These are phyloP conservation scores for Circus cinereus DNA, from an alignment of 2,797 vertebrate genomes.

Conservation along the genomic window DNA sequence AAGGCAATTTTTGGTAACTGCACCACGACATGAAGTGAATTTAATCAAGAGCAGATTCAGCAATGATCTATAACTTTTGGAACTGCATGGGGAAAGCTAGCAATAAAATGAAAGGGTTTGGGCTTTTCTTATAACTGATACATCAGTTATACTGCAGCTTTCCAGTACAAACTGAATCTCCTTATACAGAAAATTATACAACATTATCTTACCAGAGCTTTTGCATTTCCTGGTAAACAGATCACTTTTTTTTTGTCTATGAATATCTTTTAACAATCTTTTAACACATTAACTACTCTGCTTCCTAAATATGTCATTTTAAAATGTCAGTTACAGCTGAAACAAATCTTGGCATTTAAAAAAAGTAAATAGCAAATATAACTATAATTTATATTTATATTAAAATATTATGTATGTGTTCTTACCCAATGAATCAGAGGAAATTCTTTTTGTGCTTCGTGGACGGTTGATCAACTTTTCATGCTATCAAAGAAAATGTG, in stretches of 20 bases:
- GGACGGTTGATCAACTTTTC: slow-evolving; percentile 74
- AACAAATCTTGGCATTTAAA: background rate
- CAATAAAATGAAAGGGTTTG: background rate
- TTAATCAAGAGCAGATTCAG: background rate
- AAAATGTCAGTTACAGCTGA: background rate
- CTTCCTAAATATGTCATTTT: background rate
- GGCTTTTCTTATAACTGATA: background rate
- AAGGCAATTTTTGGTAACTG: background rate
- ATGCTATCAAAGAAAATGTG: slow-evolving; percentile 68
- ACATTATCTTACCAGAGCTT: background rate
- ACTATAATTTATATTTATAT: background rate
- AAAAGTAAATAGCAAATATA: background rate
- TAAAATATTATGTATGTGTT: background rate
- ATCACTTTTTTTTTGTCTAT: background rate
- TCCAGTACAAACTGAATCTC: background rate
- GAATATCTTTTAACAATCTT: background rate
- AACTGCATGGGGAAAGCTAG: background rate
- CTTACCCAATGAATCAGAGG: slow-evolving; percentile 78
- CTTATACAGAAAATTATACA: background rate
- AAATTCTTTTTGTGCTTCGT: slow-evolving; percentile 56
- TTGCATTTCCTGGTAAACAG: background rate
- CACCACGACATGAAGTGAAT: background rate
- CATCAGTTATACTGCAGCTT: background rate
- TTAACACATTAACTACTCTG: background rate
- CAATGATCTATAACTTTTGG: background rate